Conservation (phyloP, 2,113 vertebrate genomes). For the Zeus faber region DNA sequence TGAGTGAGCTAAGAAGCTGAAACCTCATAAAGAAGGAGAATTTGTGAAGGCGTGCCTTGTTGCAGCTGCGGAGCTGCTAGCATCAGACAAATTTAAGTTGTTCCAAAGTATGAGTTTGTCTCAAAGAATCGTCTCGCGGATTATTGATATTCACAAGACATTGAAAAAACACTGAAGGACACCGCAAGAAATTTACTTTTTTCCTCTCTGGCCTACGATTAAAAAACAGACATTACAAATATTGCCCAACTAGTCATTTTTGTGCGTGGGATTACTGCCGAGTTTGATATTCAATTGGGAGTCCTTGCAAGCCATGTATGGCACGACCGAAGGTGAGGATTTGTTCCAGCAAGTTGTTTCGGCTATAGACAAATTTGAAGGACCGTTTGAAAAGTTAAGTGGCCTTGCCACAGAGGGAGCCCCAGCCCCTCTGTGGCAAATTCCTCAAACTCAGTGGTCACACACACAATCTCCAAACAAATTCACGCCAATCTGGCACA, state of each 20-base stretch:
- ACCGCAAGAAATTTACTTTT: not conserved
- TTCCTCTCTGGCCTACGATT: not conserved
- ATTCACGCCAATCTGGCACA: no score
- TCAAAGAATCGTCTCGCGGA: not conserved
- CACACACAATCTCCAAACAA: no score
- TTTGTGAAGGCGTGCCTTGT: conserved; percentile 31
- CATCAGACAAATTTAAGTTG: not conserved
- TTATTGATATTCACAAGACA: no score
- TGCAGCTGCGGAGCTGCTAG: not conserved
- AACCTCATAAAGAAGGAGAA: conserved; percentile 16
- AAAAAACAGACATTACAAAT: not conserved
- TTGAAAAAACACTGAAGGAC: conserved; percentile 1
- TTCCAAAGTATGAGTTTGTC: not conserved
- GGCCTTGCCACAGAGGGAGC: not conserved
- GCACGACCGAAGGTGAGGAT: not conserved
- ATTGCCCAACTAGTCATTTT: not conserved
- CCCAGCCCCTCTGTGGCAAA: no score
- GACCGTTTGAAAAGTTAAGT: conserved; percentile 1
- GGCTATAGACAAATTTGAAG: not conserved
- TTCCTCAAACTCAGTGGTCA: no score
- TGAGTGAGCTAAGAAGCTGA: conserved; percentile 37
- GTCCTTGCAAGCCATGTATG: not conserved
- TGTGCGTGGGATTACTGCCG: not conserved
- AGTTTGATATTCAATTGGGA: not conserved
- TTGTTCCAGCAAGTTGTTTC: not conserved